Evolutionary conservation across 2,113 vertebrate species (phyloP).

Genomic region (Sinocyclocheilus anophthalmus): DNA sequence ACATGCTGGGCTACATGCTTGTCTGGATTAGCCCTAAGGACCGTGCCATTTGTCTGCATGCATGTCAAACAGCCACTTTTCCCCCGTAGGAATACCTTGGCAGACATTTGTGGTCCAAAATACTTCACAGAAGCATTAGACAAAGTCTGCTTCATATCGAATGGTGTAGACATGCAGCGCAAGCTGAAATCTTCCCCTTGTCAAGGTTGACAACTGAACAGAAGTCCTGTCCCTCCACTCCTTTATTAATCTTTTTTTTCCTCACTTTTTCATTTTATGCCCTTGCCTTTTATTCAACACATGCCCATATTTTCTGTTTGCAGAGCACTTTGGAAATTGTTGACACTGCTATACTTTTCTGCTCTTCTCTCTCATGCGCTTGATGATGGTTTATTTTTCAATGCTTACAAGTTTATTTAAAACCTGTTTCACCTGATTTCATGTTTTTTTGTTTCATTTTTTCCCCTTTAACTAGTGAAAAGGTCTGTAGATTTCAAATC

Average conservation of each 20-base stretch:
- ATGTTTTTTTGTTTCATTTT: constrained; percentile 74
- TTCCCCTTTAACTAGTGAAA: constrained; percentile 93
- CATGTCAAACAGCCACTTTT: constrained; percentile 32
- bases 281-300: constrained; percentile 51
- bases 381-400: constrained; percentile 70
- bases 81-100: constrained; percentile 34
- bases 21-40: not conserved
- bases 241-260: constrained; percentile 57
- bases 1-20: constrained; percentile 20
- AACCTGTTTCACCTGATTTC: constrained; percentile 84
- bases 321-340: constrained; percentile 59
- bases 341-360: constrained; percentile 43
- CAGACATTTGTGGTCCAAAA: constrained; percentile 36
- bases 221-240: constrained; percentile 59
- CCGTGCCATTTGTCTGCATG: constrained; percentile 17
- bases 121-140: constrained; percentile 28
- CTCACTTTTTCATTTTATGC: constrained; percentile 50
- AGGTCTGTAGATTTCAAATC: constrained; percentile 99
- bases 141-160: constrained; percentile 44
- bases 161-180: constrained; percentile 43
- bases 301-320: constrained; percentile 65
- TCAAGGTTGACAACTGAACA: constrained; percentile 57
- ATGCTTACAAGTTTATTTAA: constrained; percentile 73
- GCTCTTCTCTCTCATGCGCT: constrained; percentile 55
- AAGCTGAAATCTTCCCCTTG: constrained; percentile 39